A percentile compares a stretch with the other conserved stretches of the same genome.
Evolutionary conservation across 1,140 invertebrate genomes (phyloP).

Genomic region (Cherax quadricarinatus): DNA sequence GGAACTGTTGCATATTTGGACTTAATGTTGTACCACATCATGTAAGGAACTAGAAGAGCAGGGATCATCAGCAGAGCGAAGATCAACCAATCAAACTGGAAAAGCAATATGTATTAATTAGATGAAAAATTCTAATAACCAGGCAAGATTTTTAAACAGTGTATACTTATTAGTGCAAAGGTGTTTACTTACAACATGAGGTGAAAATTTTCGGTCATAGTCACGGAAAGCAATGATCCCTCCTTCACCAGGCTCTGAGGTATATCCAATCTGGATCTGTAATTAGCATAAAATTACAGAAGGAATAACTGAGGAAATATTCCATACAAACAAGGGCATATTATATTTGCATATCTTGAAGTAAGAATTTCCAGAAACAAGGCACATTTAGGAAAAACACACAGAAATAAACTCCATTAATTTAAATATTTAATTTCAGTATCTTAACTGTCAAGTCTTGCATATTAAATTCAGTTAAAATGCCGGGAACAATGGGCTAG

Average conservation of each 20-base stretch:
- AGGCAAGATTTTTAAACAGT: too few relatives aligned
- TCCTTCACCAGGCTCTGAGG: slow-evolving; percentile 97
- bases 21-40: slow-evolving; percentile 96
- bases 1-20: slow-evolving; percentile 92
- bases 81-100: slow-evolving; percentile 93
- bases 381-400: too few relatives aligned
- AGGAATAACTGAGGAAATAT: too few relatives aligned
- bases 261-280: slow-evolving; percentile 87
- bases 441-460: too few relatives aligned
- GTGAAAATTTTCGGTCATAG: slow-evolving; percentile 98
- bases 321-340: too few relatives aligned
- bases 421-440: too few relatives aligned
- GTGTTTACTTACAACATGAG: slow-evolving; percentile 87
- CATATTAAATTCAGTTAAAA: too few relatives aligned
- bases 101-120: slow-evolving; percentile 74
- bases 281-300: neutral
- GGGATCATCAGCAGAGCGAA: slow-evolving; percentile 98
- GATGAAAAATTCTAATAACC: too few relatives aligned
- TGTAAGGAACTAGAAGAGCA: slow-evolving; percentile 94
- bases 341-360: too few relatives aligned
- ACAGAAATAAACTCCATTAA: too few relatives aligned
- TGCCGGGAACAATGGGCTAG: too few relatives aligned
- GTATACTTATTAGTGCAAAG: neutral
- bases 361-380: too few relatives aligned
- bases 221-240: slow-evolving; percentile 96